Evolutionary conservation across 2,113 vertebrate species (phyloP).

Genomic region (Uropsilus gracilis): DNA sequence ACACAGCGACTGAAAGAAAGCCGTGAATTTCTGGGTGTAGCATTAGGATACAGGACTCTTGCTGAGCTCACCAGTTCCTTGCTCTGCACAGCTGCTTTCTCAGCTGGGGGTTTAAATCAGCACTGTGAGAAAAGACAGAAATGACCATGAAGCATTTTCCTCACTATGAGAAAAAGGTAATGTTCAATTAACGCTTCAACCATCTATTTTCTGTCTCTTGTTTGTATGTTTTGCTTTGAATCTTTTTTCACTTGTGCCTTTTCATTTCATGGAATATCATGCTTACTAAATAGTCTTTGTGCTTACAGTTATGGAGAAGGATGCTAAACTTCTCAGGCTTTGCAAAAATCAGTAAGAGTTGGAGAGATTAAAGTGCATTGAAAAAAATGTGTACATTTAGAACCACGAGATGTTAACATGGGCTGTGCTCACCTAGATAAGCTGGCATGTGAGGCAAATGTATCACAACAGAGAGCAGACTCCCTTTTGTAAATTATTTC

Average conservation of each 20-base stretch:
- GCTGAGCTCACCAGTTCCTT: slow-evolving; percentile 73
- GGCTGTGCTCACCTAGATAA: not conserved
- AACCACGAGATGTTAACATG: not conserved
- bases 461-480: not conserved
- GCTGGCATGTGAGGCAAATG: not conserved
- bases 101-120: slow-evolving; percentile 82
- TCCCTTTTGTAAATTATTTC: not conserved
- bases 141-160: slow-evolving; percentile 73
- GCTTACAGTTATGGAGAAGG: not conserved
- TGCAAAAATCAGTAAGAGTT: not conserved
- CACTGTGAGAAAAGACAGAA: slow-evolving; percentile 72
- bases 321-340: slow-evolving; percentile 17
- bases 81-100: slow-evolving; percentile 83
- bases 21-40: slow-evolving; percentile 74
- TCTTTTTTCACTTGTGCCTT: slow-evolving; percentile 19
- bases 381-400: not conserved
- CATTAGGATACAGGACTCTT: slow-evolving; percentile 73
- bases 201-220: slow-evolving; percentile 56
- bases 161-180: slow-evolving; percentile 68
- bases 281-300: slow-evolving; percentile 1
- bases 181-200: slow-evolving; percentile 54
- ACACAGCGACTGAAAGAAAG: slow-evolving; percentile 68
- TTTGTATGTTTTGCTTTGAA: not conserved
- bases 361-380: slow-evolving; percentile 10
- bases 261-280: slow-evolving; percentile 36